Evolutionary conservation across 2,888 invertebrate genomes (phyloP), one percentile per base, ranked within the genome.

Genomic region (Glyphotaelius pellucidus): DNA sequence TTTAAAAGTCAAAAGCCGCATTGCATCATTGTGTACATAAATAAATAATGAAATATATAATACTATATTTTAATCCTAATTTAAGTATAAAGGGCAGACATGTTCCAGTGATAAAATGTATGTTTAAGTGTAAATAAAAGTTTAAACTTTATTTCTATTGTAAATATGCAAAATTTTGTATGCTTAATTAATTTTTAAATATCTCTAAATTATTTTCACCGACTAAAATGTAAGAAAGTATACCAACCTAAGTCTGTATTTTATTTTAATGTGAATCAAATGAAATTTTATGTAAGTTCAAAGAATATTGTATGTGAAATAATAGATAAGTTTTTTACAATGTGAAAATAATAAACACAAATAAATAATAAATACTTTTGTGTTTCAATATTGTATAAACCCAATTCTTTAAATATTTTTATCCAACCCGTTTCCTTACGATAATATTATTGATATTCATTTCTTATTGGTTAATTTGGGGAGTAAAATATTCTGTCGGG

Each of bases 31-130:
- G 19, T 67, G 52, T 19, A 67, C 52, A 67, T 67, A 25, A 67
- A 67, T 25, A 67, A 7, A 67, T 42, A 42, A 42, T 42, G 42
- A 42, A 12, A 42, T 47, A 15, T 5, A 42, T 42, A 42, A 42
- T 19, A 52, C 25, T 7, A 67, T 67, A 25, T 67, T 67, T 15
- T 67, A 67, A 67, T 4, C 19, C 38, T 85, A 85, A 3, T 38
- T 85, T 85, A 47, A 67, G n/a, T 25, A 47, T 30, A 52, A 88
- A 85, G 38, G 31, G 52, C 88, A 52, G 19, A 47, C 47, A 88
- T 67, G 88, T 88, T 67, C 88, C 88, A 88, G 88, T 85, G 85
- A 85, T 85, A 85, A 85, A 85, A 85, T n/a, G 2, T 85, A 85
- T 85, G n/a, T 85, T 67, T 67, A 67, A 67, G 52, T 67, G 52